These are phyloP conservation scores for Cerastis leucographa DNA, from an alignment of 2,888 invertebrate species.

Conservation along the genomic window DNA sequence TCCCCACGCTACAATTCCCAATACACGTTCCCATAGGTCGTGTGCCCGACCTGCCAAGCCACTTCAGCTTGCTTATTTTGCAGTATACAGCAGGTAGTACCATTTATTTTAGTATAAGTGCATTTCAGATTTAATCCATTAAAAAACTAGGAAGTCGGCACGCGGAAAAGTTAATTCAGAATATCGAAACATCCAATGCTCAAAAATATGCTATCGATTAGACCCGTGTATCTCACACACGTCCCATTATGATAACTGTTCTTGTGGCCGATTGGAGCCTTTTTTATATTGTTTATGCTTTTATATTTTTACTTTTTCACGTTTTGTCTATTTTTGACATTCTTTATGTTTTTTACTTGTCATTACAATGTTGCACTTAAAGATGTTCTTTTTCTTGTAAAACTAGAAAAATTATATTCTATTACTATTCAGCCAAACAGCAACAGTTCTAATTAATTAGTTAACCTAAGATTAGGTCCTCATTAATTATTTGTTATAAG, in stretches of 20 bases:
- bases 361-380: too few species aligned
- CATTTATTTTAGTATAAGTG: neutral
- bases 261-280: too few species aligned
- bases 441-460: constrained; percentile 57
- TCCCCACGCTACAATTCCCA: neutral
- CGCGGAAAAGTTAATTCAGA: neutral
- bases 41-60: neutral
- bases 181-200: neutral
- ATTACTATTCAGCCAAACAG: too few species aligned
- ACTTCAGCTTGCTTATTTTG: neutral
- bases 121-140: neutral
- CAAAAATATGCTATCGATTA: constrained; percentile 20
- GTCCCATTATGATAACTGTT: constrained; percentile 27
- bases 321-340: too few species aligned
- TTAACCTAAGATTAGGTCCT: constrained; percentile 49
- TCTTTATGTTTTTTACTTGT: too few species aligned
- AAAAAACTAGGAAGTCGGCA: neutral
- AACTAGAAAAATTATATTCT: too few species aligned
- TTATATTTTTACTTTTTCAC: too few species aligned
- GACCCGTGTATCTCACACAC: neutral
- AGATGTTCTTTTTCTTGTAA: too few species aligned
- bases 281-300: too few species aligned
- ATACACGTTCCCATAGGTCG: neutral
- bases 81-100: too few species aligned
- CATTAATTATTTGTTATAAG: constrained; percentile 54